Conservation (phyloP, 2,113 vertebrate species). For the Antigone vipio region DNA sequence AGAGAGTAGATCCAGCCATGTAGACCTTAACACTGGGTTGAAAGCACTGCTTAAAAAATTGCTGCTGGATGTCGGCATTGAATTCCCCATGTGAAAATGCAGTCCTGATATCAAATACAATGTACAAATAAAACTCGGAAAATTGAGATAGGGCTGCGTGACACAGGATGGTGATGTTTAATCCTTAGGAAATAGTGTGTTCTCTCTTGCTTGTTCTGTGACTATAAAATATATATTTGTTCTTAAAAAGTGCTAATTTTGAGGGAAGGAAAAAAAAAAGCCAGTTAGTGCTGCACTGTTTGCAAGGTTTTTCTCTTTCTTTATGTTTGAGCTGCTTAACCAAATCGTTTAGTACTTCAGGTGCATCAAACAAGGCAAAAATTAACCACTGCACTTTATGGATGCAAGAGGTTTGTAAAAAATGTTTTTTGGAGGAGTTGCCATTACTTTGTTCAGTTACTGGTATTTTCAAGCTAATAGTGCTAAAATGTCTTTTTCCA, state of each 20-base stretch:
- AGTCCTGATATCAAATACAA: background rate
- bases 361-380: background rate
- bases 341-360: background rate
- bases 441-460: background rate
- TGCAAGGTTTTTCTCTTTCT: background rate
- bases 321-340: background rate
- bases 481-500: conserved; percentile 8
- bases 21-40: background rate
- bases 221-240: background rate
- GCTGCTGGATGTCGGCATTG: background rate
- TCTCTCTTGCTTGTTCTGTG: background rate
- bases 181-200: background rate
- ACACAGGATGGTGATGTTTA: accelerated
- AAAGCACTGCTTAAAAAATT: background rate
- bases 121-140: background rate
- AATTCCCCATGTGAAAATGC: background rate
- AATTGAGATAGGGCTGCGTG: background rate
- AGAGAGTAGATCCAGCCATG: background rate
- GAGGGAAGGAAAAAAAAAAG: background rate
- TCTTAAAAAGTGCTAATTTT: background rate
- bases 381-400: background rate
- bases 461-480: background rate
- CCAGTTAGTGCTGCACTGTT: background rate
- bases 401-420: background rate
- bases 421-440: background rate